A percentile compares a stretch with the other conserved stretches of the same genome.
These are phyloP conservation scores for Leucopsar rothschildi DNA, from an alignment of 2,113 vertebrate genomes.

Conservation along the genomic window DNA sequence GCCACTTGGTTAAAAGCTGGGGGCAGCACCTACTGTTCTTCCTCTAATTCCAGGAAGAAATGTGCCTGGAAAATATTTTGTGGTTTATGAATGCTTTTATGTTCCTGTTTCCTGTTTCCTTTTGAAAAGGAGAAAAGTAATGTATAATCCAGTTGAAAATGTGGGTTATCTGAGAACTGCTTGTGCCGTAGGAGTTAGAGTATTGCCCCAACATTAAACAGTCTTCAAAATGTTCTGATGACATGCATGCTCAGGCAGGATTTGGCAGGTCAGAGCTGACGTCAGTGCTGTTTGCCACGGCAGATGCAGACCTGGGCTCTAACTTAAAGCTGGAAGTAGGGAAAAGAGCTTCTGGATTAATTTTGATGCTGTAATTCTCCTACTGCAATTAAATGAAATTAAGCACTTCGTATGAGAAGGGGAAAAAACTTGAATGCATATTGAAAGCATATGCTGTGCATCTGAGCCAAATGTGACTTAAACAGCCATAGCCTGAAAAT, in stretches of 20 bases:
- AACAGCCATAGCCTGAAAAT: background rate
- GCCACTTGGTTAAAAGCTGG: background rate
- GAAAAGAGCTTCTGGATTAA: background rate
- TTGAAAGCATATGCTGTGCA: background rate
- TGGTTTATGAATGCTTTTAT: background rate
- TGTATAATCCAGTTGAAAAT: background rate
- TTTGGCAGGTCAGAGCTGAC: accelerated
- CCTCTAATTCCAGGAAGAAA: background rate
- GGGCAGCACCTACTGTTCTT: background rate
- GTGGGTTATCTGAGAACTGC: background rate
- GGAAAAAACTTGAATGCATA: background rate
- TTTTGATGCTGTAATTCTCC: background rate
- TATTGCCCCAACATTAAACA: background rate
- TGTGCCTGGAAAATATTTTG: background rate
- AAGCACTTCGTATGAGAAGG: background rate
- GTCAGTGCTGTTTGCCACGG: accelerated
- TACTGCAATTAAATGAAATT: background rate
- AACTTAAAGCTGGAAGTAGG: background rate
- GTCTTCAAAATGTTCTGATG: background rate
- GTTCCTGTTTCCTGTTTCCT: background rate
- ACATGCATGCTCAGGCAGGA: accelerated
- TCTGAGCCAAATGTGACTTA: background rate
- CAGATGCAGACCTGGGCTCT: background rate
- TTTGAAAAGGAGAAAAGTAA: background rate
- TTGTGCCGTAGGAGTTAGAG: background rate